Percentiles rank a stretch among this genome's conserved stretches.
Evolutionary conservation across 2,113 vertebrate species (phyloP).

Genomic region (Leuciscus idus): DNA sequence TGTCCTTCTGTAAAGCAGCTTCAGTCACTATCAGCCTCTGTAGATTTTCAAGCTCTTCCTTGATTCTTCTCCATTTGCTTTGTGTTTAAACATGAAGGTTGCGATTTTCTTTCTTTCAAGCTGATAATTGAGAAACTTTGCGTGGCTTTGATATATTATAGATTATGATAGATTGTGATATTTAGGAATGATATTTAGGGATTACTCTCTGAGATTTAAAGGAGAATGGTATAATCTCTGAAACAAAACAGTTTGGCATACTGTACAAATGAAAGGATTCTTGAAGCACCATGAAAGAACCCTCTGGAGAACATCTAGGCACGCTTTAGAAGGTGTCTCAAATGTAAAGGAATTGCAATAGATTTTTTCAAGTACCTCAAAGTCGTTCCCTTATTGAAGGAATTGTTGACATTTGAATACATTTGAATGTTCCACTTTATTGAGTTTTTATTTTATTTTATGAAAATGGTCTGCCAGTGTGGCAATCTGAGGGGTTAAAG

Average conservation of each 20-base stretch:
- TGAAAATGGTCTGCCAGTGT: not conserved
- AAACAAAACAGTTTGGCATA: not conserved
- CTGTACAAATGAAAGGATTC: not conserved
- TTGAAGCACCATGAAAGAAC: not conserved
- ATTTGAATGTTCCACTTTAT: not conserved
- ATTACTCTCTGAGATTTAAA: not conserved
- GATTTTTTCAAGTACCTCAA: not conserved
- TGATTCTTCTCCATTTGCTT: not conserved
- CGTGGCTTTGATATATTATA: too few relatives aligned
- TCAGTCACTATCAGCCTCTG: not conserved
- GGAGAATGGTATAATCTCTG: not conserved
- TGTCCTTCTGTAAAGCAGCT: constrained; percentile 27
- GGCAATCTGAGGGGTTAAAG: not conserved
- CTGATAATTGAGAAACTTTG: not conserved
- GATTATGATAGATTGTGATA: not conserved
- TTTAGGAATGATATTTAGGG: not conserved
- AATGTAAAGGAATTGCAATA: not conserved
- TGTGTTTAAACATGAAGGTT: not conserved
- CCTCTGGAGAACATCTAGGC: not conserved
- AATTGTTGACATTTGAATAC: not conserved
- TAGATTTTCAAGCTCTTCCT: constrained; percentile 10
- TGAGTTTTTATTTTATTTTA: not conserved
- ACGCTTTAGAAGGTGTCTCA: not conserved
- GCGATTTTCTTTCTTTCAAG: not conserved
- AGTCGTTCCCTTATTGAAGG: not conserved